Evolutionary conservation across 2,888 invertebrate genomes (phyloP).

Genomic region (Cataglyphis albicans): DNA sequence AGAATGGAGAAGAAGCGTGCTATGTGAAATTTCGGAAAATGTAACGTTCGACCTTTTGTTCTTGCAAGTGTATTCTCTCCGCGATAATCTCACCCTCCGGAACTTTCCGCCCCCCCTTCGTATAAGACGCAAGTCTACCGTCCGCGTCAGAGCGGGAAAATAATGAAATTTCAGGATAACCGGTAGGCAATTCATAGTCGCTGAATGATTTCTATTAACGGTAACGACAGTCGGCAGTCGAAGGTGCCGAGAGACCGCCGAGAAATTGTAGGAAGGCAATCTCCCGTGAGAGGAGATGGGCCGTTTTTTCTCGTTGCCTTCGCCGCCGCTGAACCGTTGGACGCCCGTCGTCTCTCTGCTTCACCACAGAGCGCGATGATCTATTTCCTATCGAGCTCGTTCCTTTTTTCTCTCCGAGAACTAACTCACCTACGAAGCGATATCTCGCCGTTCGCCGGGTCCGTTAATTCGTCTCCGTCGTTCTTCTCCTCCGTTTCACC

Average conservation of each 20-base stretch:
- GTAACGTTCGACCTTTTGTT: constrained; percentile 1
- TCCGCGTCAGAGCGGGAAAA: constrained; percentile 74
- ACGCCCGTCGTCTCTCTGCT: constrained; percentile 61
- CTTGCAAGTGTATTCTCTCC: constrained; percentile 55
- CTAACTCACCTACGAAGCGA: constrained; percentile 61
- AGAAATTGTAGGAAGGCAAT: constrained; percentile 83
- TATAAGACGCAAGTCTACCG: constrained; percentile 46
- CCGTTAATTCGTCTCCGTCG: constrained; percentile 60
- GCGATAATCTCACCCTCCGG: constrained; percentile 61
- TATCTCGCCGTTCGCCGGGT: constrained; percentile 49
- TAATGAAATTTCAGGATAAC: constrained; percentile 86
- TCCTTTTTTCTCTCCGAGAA: constrained; percentile 65
- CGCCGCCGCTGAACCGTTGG: constrained; percentile 47
- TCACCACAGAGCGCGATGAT: constrained; percentile 77
- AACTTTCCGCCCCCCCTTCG: constrained; percentile 61
- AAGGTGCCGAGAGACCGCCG: constrained; percentile 54
- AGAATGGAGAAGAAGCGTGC: not conserved
- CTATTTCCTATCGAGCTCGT: constrained; percentile 84
- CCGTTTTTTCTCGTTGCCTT: constrained; percentile 67
- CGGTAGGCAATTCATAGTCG: constrained; percentile 83
- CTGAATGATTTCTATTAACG: constrained; percentile 81
- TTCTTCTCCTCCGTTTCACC: constrained; percentile 64
- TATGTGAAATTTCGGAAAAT: not conserved
- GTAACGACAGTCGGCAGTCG: constrained; percentile 68
- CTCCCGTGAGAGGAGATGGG: constrained; percentile 86